A percentile compares a stretch with the other conserved stretches of the same genome.
phyloP scores from a whole-genome alignment of 2,113 vertebrate species.

The Sceloporus undulatus region DNA sequence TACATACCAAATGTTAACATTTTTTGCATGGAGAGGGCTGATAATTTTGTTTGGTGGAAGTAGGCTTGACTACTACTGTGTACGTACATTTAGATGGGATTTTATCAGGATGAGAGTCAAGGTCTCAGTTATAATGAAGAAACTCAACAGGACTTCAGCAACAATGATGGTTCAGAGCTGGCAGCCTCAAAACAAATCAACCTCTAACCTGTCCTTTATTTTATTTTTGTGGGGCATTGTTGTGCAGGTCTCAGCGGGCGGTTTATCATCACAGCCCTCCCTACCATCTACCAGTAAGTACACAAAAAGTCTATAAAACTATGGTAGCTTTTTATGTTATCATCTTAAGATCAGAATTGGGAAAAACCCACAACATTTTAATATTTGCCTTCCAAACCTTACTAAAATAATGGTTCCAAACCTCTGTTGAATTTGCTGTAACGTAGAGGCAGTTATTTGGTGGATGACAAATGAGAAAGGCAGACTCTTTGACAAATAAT shows the following conservation, averaged over 20 bases:
- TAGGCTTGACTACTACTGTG: too few relatives aligned
- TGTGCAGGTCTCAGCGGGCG: conserved; percentile 91
- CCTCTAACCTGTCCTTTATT: not conserved
- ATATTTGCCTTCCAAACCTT: not conserved
- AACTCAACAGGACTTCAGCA: not conserved
- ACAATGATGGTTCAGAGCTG: not conserved
- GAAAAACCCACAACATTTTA: not conserved
- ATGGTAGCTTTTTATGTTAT: not conserved
- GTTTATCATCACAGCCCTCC: conserved; percentile 97
- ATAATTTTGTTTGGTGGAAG: too few relatives aligned
- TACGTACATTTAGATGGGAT: too few relatives aligned
- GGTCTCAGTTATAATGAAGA: not conserved
- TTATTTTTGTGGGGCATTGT: not conserved
- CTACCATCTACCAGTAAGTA: conserved; percentile 98
- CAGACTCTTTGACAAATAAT: not conserved
- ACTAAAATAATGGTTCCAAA: not conserved
- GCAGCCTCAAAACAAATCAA: not conserved
- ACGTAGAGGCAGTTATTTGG: not conserved
- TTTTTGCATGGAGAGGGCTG: too few relatives aligned
- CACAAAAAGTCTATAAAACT: not conserved
- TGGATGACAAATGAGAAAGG: too few relatives aligned
- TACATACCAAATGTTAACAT: not conserved
- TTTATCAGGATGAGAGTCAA: not conserved
- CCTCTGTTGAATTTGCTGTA: not conserved
- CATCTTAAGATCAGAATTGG: not conserved